Evolutionary conservation across 2,113 vertebrate species (phyloP).

Genomic region (Cercopithecus mona): DNA sequence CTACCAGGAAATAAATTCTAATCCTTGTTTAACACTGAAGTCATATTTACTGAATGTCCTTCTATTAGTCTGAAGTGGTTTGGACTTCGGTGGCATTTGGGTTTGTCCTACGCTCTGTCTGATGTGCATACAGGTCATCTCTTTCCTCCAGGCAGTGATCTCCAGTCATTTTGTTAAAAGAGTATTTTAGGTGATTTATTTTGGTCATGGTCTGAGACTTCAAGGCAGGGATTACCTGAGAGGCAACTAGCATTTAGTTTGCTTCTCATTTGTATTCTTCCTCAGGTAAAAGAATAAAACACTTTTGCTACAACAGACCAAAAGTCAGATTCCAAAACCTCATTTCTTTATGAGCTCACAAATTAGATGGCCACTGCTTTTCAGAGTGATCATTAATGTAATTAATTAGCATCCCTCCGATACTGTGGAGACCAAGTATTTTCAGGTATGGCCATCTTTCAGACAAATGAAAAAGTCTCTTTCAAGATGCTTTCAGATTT

Average conservation of each 20-base stretch:
- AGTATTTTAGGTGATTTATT: conserved; percentile 30
- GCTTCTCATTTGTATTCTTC: conserved; percentile 32
- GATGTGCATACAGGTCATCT: neutral
- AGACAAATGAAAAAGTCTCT: neutral
- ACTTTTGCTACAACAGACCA: neutral
- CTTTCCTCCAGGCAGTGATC: neutral
- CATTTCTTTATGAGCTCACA: neutral
- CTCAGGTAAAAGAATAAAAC: neutral
- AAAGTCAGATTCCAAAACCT: neutral
- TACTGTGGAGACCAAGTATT: neutral
- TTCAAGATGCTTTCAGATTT: neutral
- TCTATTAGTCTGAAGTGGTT: conserved; percentile 32
- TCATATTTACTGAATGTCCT: conserved; percentile 27
- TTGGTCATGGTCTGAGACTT: conserved; percentile 23
- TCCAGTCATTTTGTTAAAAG: conserved; percentile 33
- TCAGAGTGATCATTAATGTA: conserved; percentile 28
- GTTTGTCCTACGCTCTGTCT: conserved; percentile 3
- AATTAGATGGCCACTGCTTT: neutral
- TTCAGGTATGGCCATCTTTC: neutral
- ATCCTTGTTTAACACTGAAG: conserved; percentile 43
- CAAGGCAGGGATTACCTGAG: conserved; percentile 30
- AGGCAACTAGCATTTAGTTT: neutral
- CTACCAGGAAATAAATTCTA: conserved; percentile 46
- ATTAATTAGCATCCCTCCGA: neutral
- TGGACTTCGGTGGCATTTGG: conserved; percentile 46